Evolutionary conservation across 2,797 vertebrate species (phyloP).

Genomic region (Glossophaga mutica): DNA sequence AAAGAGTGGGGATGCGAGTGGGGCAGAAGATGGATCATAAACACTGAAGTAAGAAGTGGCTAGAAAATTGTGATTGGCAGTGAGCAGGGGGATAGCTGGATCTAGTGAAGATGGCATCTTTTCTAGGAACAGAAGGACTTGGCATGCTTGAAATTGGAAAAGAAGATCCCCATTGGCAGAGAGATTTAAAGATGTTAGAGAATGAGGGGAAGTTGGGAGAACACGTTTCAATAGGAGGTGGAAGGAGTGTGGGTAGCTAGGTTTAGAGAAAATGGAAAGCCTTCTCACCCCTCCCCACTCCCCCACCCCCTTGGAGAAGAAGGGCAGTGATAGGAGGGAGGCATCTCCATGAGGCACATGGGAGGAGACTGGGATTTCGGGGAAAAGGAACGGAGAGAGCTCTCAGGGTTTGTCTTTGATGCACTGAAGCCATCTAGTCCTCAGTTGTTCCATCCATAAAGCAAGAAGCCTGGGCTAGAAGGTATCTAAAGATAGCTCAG

Average conservation of each 20-base stretch:
- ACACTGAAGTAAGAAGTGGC: neutral
- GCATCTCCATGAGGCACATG: neutral
- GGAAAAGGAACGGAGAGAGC: neutral
- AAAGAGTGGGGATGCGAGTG: too few relatives aligned
- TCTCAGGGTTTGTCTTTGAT: neutral
- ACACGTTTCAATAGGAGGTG: neutral
- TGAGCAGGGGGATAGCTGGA: neutral
- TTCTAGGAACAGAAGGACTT: neutral
- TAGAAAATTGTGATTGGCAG: neutral
- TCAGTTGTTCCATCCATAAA: neutral
- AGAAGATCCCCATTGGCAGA: neutral
- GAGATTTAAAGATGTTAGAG: neutral
- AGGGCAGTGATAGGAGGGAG: neutral
- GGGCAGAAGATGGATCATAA: neutral
- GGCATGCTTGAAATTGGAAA: neutral
- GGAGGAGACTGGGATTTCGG: neutral
- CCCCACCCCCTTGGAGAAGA: neutral
- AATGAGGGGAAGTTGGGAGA: neutral
- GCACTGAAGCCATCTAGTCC: neutral
- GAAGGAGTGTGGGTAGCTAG: neutral
- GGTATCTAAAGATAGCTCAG: neutral
- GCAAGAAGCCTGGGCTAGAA: neutral
- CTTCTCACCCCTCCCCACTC: neutral
- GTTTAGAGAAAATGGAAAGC: neutral
- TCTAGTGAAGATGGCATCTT: neutral